Conservation (phyloP, 2,113 vertebrate species). For the Pygoscelis adeliae region DNA sequence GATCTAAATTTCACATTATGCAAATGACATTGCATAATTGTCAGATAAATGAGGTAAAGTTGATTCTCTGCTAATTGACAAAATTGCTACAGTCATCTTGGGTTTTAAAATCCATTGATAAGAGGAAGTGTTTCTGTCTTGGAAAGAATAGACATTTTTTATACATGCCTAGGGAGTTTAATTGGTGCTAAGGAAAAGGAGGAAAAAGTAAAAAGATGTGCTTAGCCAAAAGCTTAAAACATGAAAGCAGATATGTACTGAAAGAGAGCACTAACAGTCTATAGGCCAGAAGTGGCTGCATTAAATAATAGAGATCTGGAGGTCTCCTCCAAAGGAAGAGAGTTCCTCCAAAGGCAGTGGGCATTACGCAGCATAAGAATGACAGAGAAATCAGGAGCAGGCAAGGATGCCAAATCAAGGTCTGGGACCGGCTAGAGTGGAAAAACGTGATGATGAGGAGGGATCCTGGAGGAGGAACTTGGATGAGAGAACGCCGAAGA, state of each 20-base stretch:
- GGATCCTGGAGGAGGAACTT: background rate
- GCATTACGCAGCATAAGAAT: background rate
- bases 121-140: background rate
- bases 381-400: background rate
- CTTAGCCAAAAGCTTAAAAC: background rate
- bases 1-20: conserved; percentile 9
- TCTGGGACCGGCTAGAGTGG: background rate
- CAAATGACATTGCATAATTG: background rate
- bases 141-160: background rate
- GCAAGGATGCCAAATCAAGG: background rate
- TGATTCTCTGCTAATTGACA: background rate
- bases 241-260: background rate
- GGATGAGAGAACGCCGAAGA: background rate
- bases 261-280: background rate
- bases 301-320: background rate
- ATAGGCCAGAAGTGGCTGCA: background rate
- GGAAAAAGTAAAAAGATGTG: background rate
- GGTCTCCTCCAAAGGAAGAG: background rate
- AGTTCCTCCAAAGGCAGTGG: background rate
- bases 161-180: background rate
- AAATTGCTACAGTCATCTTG: background rate
- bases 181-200: background rate
- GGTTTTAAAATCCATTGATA: background rate
- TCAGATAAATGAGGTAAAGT: background rate
- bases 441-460: background rate